These are phyloP conservation scores for Sceloporus tristichus DNA, from an alignment of 2,113 vertebrate species.

Conservation along the genomic window DNA sequence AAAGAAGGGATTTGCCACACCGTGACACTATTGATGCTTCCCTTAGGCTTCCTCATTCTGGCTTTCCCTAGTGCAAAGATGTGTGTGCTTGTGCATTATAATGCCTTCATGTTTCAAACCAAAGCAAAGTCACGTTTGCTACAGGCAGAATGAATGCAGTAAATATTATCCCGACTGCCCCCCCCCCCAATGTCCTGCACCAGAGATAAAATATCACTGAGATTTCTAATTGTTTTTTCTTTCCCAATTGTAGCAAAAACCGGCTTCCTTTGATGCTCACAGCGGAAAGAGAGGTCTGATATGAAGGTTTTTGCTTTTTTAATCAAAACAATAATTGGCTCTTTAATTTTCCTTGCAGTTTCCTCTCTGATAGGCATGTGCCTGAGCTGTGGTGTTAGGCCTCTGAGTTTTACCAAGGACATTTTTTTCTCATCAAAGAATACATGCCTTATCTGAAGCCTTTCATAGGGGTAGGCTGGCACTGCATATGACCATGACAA, in stretches of 20 bases:
- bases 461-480: background rate
- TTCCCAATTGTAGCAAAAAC: conserved; percentile 44
- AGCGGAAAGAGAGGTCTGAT: background rate
- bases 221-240: conserved; percentile 35
- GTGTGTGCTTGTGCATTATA: background rate
- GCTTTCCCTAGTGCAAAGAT: background rate
- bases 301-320: background rate
- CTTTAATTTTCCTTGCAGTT: conserved; percentile 17
- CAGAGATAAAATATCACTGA: background rate
- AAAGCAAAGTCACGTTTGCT: background rate
- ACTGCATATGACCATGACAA: too few relatives aligned
- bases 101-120: background rate
- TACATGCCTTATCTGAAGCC: background rate
- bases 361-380: background rate
- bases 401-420: background rate
- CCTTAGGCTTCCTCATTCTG: background rate
- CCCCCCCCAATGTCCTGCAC: background rate
- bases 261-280: background rate
- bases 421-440: background rate
- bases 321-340: rapidly evolving
- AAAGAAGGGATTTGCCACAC: conserved; percentile 42
- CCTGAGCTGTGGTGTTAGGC: too few relatives aligned
- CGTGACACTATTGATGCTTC: background rate
- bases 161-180: conserved; percentile 19
- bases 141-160: rapidly evolving